Base-by-base conservation (phyloP, 2,113 vertebrate genomes). In the Athene noctua region DNA sequence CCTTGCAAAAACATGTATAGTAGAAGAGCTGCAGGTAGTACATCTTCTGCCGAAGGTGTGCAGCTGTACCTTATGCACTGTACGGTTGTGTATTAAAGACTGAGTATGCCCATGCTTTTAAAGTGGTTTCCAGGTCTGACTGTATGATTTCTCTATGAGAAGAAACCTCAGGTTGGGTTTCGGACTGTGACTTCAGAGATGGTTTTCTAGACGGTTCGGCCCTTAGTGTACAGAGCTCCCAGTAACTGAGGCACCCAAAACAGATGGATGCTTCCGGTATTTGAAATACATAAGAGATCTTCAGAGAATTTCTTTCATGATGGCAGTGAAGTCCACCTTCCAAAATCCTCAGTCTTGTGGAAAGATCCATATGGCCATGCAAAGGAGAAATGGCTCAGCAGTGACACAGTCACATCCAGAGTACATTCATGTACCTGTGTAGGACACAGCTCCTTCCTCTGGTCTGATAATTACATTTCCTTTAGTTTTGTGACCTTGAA, bases 31-130 rank as follows among this genome's bases (percentile, higher is more conserved):
- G 46, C 51, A 68, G 15, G 18, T 1, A 2, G 18, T 1, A 2
- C 0, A 0, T 4, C 1, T 11, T n/a, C 65, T 47, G 27, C 42
- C 0, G 1, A 32, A 54, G 68, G 8, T 15, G 20, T 15, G 44
- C 15, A 7, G 54, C 6, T 13, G 21, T 74, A 34, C 71, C 54
- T 72, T 40, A 25, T 0, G 0, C 30, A 1, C 30, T 1, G 6
- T 1, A 4, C 38, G 15, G 74, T 7, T 68, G 72, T 5, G 4
- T 19, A 58, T 23, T 10, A n/a, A 72, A 89, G 66, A 38, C 61
- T 62, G 34, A 73, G 47, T 5, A 26, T 26, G 49, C 15, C 29
- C 44, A 15, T 15, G 42, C 18, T 52, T 75, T 62, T 61, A 44
- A 57, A 80, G 49, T n/a, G 15, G 11, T 38, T 91, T 88, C 25